phyloP scores from a whole-genome alignment of 2,113 vertebrate genomes.

The Microtus richardsoni region DNA sequence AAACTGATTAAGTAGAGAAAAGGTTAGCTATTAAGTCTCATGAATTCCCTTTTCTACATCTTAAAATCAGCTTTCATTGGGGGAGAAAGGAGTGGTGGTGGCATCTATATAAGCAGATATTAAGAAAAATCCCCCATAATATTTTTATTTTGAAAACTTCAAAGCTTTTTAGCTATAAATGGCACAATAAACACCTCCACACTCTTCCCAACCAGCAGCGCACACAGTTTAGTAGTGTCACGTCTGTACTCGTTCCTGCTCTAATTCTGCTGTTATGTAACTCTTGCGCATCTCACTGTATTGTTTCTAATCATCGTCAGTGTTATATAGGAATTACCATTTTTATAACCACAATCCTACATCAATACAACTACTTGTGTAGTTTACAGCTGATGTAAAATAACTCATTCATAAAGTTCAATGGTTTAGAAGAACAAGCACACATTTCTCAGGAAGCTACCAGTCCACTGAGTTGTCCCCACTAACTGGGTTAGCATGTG shows the following conservation, averaged over 20 bases:
- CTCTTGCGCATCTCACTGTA: not conserved
- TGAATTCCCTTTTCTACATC: not conserved
- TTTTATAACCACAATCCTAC: slow-evolving; percentile 15
- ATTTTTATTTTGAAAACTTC: slow-evolving; percentile 18
- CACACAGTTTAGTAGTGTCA: not conserved
- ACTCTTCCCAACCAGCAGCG: not conserved
- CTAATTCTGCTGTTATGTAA: not conserved
- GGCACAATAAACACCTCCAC: not conserved
- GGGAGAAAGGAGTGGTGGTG: not conserved
- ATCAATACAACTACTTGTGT: slow-evolving; percentile 41
- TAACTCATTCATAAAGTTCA: slow-evolving; percentile 44
- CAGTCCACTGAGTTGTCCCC: not conserved
- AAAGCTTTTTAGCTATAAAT: not conserved
- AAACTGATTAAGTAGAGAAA: not conserved
- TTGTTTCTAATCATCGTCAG: not conserved
- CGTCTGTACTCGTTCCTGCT: not conserved
- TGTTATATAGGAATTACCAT: not conserved
- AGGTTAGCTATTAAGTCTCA: not conserved
- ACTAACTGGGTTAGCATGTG: not conserved
- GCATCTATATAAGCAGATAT: not conserved
- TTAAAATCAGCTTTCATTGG: not conserved
- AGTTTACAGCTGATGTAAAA: not conserved
- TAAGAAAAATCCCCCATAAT: not conserved
- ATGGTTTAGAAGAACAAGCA: not conserved
- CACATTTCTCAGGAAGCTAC: not conserved